Evolutionary conservation across 2,888 invertebrate species (phyloP).

Genomic region (Pandemis heparana): DNA sequence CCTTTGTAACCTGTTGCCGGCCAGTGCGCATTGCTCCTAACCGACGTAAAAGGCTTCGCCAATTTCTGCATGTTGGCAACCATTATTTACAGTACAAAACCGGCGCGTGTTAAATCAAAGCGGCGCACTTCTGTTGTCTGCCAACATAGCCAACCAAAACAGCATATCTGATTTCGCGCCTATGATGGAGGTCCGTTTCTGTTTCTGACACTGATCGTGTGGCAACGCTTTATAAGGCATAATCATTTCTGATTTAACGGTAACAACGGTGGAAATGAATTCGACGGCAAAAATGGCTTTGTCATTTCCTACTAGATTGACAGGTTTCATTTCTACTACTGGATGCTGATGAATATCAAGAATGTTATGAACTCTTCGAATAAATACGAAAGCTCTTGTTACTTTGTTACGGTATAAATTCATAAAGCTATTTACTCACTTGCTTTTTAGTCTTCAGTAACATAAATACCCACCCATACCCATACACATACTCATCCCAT

Average conservation of each 20-base stretch:
- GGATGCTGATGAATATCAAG: neutral
- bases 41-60: constrained; percentile 56
- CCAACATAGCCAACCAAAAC: constrained; percentile 68
- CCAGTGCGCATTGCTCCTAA: constrained; percentile 31
- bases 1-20: neutral
- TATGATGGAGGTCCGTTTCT: constrained; percentile 60
- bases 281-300: constrained; percentile 18
- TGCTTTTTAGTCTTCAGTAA: no score
- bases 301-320: neutral
- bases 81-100: constrained; percentile 64
- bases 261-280: constrained; percentile 27
- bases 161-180: constrained; percentile 74
- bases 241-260: constrained; percentile 39
- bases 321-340: neutral
- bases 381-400: neutral
- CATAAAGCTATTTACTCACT: neutral
- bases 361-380: neutral
- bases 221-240: constrained; percentile 35
- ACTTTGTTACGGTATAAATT: neutral
- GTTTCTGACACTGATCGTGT: constrained; percentile 44
- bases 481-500: no score
- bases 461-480: no score
- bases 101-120: constrained; percentile 73
- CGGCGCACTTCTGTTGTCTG: constrained; percentile 71
- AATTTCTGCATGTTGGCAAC: constrained; percentile 56